Base-by-base conservation (phyloP, 2,797 vertebrate genomes). In the Hemibagrus guttatus region DNA sequence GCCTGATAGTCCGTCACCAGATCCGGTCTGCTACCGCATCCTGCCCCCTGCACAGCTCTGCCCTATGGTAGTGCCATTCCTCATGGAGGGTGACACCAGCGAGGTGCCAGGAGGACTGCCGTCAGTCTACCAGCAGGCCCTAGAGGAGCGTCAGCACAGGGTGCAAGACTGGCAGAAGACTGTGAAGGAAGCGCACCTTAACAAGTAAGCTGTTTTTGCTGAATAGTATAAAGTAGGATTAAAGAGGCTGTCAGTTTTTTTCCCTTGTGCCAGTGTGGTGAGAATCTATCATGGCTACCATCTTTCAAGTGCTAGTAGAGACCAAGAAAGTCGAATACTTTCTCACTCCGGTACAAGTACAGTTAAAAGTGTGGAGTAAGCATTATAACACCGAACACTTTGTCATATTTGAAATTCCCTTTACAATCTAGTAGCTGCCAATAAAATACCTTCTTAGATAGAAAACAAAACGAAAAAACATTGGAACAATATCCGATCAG, bases 61-160 rank as follows among this genome's bases (percentile, higher is more conserved):
- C 89, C 88, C 95, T 0, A 94, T 99, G 72, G 96, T 96, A 11
- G 95, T 97, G 89, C 98, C 98, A 52, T 99, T 99, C 91, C 92
- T 96, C 93, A 99, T 98, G 96, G 97, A 98, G 92, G 98, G 98
- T 21, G 98, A 99, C 93, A 98, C 97, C 0, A 96, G 94, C 0
- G 98, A 99, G 92, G 96, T 97, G 0, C 98, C 98, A 0, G 97
- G 98, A 1, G 98, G 96, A 9, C 92, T 99, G 46, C 97, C 98
- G 0, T 87, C 90, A 0, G 88, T 28, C 0, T 99, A 98, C 87
- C 97, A 96, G 93, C 95, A 95, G 75, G 97, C 91, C 0, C 87
- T 98, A 84, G 94, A 92, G 0, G 94, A 95, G 78, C 95, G 98
- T 87, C 94, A 98, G 89, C 94, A 93, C 90, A 95, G 94, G 86